Percentiles rank a stretch among this genome's conserved stretches.
Conservation (phyloP, 2,888 invertebrate species). For the Stenurella melanura region DNA sequence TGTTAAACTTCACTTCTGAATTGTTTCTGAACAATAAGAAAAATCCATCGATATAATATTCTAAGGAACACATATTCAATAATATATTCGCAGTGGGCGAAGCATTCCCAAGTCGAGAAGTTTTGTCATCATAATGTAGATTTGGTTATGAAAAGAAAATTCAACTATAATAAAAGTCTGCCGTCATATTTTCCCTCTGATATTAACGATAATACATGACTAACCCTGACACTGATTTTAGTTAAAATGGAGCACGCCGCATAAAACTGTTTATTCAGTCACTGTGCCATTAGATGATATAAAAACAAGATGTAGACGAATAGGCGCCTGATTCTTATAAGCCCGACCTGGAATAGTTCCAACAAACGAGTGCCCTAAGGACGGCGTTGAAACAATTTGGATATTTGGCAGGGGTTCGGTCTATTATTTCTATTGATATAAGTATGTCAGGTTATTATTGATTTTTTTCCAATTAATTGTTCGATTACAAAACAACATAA, state of each 20-base stretch:
- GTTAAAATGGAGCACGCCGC: background rate
- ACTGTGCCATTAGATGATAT: slow-evolving; percentile 20
- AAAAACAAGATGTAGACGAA: slow-evolving; percentile 38
- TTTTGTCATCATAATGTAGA: background rate
- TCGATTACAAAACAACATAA: no score
- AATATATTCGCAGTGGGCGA: no score
- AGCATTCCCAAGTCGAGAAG: no score
- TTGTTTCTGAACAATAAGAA: no score
- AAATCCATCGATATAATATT: no score
- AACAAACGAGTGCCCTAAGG: slow-evolving; percentile 11
- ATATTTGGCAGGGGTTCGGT: background rate
- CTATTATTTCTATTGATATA: no score
- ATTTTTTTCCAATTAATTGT: no score
- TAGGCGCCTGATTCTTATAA: slow-evolving; percentile 38
- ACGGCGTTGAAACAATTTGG: slow-evolving; percentile 25
- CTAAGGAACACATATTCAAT: no score
- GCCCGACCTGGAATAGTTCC: slow-evolving; percentile 42
- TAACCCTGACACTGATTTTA: background rate
- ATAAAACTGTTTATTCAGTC: background rate
- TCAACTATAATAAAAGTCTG: background rate
- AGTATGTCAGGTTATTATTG: no score
- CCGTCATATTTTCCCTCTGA: background rate
- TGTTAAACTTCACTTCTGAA: no score
- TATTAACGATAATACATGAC: background rate
- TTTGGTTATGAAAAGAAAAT: slow-evolving; percentile 1